These are phyloP conservation scores for Megaleporinus macrocephalus DNA, from an alignment of 2,113 vertebrate species.

Conservation along the genomic window DNA sequence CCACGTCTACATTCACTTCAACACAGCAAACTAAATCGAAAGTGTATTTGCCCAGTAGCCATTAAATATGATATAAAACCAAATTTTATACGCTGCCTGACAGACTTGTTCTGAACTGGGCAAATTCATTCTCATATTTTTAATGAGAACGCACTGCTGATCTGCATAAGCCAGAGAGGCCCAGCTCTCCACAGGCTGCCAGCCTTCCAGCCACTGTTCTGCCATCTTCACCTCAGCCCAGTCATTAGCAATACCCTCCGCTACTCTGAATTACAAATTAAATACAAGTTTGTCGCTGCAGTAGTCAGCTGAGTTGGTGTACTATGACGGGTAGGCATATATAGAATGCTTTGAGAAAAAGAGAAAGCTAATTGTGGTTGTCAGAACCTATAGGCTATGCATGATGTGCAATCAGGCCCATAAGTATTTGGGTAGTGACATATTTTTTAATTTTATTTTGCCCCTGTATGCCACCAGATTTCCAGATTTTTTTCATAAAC, in stretches of 20 bases:
- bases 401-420: no score
- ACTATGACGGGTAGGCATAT: not conserved
- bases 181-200: conserved; percentile 43
- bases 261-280: conserved; percentile 46
- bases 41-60: not conserved
- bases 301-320: conserved; percentile 20
- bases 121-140: conserved; percentile 64
- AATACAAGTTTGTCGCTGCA: conserved; percentile 30
- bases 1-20: not conserved
- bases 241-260: conserved; percentile 46
- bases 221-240: conserved; percentile 36
- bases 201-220: conserved; percentile 48
- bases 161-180: conserved; percentile 64
- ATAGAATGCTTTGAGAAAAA: conserved; percentile 15
- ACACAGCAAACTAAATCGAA: not conserved
- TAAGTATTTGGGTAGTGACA: no score
- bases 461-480: no score
- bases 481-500: no score
- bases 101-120: conserved; percentile 41
- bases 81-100: conserved; percentile 21
- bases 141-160: conserved; percentile 65
- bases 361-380: conserved; percentile 15
- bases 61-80: conserved; percentile 26
- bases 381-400: not conserved
- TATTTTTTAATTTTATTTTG: no score